phyloP scores from a whole-genome alignment of 2,113 vertebrate genomes.

The Romanogobio albipinnatus region DNA sequence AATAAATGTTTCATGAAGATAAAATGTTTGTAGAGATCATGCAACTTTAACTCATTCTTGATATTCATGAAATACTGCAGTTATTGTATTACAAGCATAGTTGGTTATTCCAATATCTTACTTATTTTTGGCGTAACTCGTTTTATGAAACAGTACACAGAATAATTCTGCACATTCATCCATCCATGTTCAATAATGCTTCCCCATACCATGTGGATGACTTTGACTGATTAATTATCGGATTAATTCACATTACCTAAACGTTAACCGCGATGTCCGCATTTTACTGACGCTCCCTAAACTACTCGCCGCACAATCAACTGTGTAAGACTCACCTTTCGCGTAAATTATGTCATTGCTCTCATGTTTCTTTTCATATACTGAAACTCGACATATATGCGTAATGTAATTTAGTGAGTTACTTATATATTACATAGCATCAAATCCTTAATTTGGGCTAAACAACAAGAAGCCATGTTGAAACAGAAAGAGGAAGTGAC shows the following conservation, averaged over 20 bases:
- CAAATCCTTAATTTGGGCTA: conserved; percentile 62
- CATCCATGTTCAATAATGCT: neutral
- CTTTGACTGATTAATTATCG: neutral
- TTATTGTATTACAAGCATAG: neutral
- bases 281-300: conserved; percentile 81
- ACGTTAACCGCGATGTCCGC: conserved; percentile 70
- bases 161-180: neutral
- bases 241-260: conserved; percentile 51
- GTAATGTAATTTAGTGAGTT: neutral
- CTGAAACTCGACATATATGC: neutral
- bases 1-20: neutral
- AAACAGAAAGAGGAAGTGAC: conserved; percentile 75
- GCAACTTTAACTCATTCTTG: neutral
- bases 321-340: conserved; percentile 39
- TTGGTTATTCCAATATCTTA: neutral
- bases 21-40: neutral
- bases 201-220: neutral
- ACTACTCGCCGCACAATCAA: conserved; percentile 36
- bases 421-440: neutral
- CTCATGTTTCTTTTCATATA: neutral
- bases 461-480: conserved; percentile 66
- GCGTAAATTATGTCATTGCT: neutral
- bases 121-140: neutral
- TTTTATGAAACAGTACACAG: neutral
- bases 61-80: too few species aligned